These are phyloP conservation scores for Apomyelois bistriatella DNA, from an alignment of 2,888 invertebrate genomes.

Conservation along the genomic window DNA sequence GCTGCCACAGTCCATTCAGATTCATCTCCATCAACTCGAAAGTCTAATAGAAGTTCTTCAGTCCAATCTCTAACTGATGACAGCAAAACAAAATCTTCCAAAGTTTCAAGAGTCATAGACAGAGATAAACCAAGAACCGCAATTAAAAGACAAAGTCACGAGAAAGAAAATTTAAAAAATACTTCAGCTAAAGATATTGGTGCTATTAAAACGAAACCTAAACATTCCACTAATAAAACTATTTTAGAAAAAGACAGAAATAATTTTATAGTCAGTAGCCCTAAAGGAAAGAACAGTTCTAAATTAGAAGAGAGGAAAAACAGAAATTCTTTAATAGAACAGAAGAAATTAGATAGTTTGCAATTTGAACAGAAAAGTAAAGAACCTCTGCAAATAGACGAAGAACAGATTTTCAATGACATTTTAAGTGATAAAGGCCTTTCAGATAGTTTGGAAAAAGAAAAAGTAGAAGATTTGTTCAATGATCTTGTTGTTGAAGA, in stretches of 20 bases:
- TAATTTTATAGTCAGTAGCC: conserved; percentile 65
- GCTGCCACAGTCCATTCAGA: conserved; percentile 76
- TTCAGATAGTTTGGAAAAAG: conserved; percentile 51
- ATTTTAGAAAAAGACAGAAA: conserved; percentile 74
- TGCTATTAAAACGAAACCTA: conserved; percentile 75
- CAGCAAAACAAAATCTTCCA: conserved; percentile 52
- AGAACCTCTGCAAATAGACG: conserved; percentile 43
- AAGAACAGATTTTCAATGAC: conserved; percentile 62
- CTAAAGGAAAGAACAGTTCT: conserved; percentile 52
- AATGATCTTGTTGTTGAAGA: conserved; percentile 54
- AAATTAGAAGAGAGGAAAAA: conserved; percentile 44
- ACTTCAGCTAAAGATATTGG: conserved; percentile 64
- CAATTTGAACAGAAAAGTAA: conserved; percentile 30
- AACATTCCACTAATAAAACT: conserved; percentile 74
- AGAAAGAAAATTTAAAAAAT: conserved; percentile 62
- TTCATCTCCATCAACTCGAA: conserved; percentile 48
- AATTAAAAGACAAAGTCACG: conserved; percentile 54
- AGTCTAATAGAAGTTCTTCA: conserved; percentile 66
- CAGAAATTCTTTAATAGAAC: conserved; percentile 39
- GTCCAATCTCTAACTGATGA: conserved; percentile 64
- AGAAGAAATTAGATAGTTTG: conserved; percentile 39
- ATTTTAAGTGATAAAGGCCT: conserved; percentile 52
- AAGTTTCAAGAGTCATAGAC: conserved; percentile 62
- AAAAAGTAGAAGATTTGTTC: conserved; percentile 64
- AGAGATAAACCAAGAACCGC: conserved; percentile 56